Percentiles rank a stretch among this genome's conserved stretches.
Evolutionary conservation across 2,888 invertebrate genomes (phyloP).

Genomic region (Colletes collaris): DNA sequence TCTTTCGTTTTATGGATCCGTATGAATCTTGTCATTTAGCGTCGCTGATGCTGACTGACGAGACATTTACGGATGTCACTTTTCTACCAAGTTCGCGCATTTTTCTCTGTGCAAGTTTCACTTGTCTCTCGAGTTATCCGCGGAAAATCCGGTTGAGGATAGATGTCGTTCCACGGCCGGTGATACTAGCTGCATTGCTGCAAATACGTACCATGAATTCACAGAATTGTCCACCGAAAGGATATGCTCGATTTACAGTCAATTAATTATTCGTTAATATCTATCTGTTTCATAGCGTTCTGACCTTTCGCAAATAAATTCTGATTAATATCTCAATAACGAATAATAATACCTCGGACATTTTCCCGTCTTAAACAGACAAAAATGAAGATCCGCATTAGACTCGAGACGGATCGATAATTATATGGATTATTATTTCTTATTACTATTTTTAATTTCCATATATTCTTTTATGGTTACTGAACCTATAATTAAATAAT

Average conservation of each 20-base stretch:
- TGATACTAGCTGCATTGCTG: neutral
- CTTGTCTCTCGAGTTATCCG: neutral
- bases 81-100: neutral
- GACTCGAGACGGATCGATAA: too few relatives aligned
- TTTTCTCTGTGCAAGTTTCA: neutral
- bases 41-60: neutral
- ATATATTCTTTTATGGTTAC: too few relatives aligned
- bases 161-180: neutral
- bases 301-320: too few relatives aligned
- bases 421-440: too few relatives aligned
- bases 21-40: neutral
- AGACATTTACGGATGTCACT: neutral
- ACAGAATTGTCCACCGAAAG: neutral
- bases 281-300: too few relatives aligned
- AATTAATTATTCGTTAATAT: too few relatives aligned
- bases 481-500: too few relatives aligned
- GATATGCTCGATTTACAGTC: neutral
- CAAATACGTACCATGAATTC: neutral
- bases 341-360: too few relatives aligned
- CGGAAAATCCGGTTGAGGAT: neutral
- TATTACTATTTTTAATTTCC: too few relatives aligned
- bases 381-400: too few relatives aligned
- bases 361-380: too few relatives aligned
- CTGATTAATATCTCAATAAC: too few relatives aligned
- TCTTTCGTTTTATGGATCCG: slow-evolving; percentile 14